A percentile compares a stretch with the other conserved stretches of the same genome.
phyloP scores from a whole-genome alignment of 1,140 invertebrate genomes.

The Drosophila bifasciata region DNA sequence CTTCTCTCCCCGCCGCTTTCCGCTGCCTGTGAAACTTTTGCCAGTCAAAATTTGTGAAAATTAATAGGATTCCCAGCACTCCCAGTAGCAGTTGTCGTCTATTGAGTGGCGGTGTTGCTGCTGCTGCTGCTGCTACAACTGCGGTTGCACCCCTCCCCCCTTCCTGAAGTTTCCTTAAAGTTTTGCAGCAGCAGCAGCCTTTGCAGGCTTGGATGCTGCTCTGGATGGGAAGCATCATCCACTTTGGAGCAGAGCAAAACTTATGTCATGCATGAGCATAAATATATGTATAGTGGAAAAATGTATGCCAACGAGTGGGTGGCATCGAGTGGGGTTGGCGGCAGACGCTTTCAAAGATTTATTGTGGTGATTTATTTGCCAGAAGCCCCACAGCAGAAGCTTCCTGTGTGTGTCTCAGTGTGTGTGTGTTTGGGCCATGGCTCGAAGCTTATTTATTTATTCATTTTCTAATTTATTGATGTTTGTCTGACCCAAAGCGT shows the following conservation, averaged over 20 bases:
- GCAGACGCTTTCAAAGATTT: constrained; percentile 69
- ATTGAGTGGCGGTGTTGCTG: constrained; percentile 45
- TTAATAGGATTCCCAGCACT: constrained; percentile 72
- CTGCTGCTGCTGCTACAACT: constrained; percentile 45
- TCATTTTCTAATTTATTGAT: constrained; percentile 83
- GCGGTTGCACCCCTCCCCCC: constrained; percentile 41
- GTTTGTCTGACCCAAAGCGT: constrained; percentile 78
- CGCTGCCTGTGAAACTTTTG: constrained; percentile 60
- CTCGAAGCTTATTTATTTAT: constrained; percentile 81
- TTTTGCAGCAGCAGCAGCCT: constrained; percentile 57
- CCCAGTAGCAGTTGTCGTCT: constrained; percentile 56
- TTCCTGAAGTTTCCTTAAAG: constrained; percentile 51
- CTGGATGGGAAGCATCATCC: constrained; percentile 40
- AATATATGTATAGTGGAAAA: constrained; percentile 77
- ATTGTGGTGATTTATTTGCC: constrained; percentile 79
- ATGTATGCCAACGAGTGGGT: constrained; percentile 51
- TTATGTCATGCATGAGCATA: constrained; percentile 79
- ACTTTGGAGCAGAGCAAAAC: constrained; percentile 66
- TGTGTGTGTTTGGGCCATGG: constrained; percentile 7
- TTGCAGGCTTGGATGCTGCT: constrained; percentile 1
- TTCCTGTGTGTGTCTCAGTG: too few relatives aligned
- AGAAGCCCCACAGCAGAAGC: constrained; percentile 12
- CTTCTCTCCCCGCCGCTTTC: constrained; percentile 25
- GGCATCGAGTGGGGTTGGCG: constrained; percentile 1
- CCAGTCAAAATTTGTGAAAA: constrained; percentile 76